Conservation (phyloP, 1,140 invertebrate species). For the Bombus consobrinus region DNA sequence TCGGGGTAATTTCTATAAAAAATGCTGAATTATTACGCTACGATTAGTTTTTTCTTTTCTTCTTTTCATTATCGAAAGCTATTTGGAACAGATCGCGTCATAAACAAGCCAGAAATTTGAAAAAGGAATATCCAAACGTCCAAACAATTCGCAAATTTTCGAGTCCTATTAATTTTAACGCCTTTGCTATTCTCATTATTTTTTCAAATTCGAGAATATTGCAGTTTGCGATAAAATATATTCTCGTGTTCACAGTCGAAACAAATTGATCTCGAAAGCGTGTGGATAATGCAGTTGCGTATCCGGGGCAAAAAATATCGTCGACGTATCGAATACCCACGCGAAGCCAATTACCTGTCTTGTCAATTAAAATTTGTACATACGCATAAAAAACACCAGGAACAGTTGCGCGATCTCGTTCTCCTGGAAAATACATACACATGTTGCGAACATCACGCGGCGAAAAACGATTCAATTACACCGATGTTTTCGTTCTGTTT, state of each 20-base stretch:
- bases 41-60: too few relatives aligned
- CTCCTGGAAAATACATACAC: background rate
- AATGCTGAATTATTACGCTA: too few relatives aligned
- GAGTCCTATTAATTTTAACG: too few relatives aligned
- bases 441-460: background rate
- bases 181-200: too few relatives aligned
- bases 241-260: background rate
- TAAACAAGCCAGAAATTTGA: too few relatives aligned
- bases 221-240: background rate
- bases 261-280: background rate
- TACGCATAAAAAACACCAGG: background rate
- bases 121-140: too few relatives aligned
- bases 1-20: too few relatives aligned
- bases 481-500: background rate
- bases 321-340: constrained; percentile 7
- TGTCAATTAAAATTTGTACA: constrained; percentile 38
- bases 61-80: too few relatives aligned
- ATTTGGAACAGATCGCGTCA: too few relatives aligned
- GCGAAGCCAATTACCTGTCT: constrained; percentile 32
- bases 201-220: background rate
- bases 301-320: background rate
- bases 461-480: constrained; percentile 30
- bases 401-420: background rate
- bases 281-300: background rate
- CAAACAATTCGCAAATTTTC: too few relatives aligned